These are phyloP conservation scores for Iphiclides podalirius DNA, from an alignment of 2,888 invertebrate genomes.

Conservation along the genomic window DNA sequence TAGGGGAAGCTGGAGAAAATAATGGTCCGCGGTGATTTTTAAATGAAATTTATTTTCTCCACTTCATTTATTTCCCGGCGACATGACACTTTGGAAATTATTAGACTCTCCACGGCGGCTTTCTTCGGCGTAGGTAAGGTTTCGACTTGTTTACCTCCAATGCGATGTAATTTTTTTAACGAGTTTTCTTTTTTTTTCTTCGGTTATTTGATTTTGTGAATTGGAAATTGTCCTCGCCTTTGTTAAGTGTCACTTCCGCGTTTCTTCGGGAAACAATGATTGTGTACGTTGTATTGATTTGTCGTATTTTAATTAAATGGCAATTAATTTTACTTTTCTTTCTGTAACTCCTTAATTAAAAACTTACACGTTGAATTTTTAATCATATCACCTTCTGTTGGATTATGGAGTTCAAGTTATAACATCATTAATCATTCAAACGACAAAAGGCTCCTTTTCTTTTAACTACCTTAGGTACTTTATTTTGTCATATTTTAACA, in stretches of 20 bases:
- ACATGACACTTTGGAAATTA: constrained; percentile 78
- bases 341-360: no score
- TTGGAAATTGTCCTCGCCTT: constrained; percentile 10
- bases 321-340: no score
- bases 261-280: no score
- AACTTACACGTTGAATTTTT: no score
- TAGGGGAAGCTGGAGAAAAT: constrained; percentile 75
- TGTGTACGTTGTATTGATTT: no score
- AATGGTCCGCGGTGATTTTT: constrained; percentile 78
- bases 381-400: no score
- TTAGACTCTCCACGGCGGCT: constrained; percentile 61
- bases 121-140: constrained; percentile 53
- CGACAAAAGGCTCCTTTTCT: no score
- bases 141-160: constrained; percentile 57
- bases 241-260: not conserved
- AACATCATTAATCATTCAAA: no score
- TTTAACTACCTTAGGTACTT: no score
- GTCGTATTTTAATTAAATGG: no score
- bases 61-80: constrained; percentile 75
- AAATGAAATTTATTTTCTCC: constrained; percentile 78
- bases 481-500: no score
- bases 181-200: constrained; percentile 28
- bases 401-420: no score
- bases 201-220: constrained; percentile 15
- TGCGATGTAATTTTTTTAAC: constrained; percentile 33